Conservation (phyloP, 2,888 invertebrate species). For the Pheosia tremula region DNA sequence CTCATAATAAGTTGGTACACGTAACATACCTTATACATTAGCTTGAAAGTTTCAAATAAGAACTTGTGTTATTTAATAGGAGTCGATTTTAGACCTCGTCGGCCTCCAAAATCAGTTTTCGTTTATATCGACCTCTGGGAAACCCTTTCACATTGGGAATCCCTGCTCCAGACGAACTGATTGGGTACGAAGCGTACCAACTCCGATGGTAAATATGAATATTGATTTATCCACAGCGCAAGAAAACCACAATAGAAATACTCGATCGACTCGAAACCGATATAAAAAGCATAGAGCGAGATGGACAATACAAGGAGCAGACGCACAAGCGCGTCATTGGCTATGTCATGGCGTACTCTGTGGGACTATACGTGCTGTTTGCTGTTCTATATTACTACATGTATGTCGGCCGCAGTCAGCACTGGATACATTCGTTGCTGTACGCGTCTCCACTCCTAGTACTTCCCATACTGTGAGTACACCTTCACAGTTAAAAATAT, state of each 20-base stretch:
- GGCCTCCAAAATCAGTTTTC: no score
- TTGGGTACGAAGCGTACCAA: no score
- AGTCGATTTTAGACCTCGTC: no score
- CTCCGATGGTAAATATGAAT: not conserved
- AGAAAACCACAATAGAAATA: slow-evolving; percentile 75
- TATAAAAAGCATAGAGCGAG: slow-evolving; percentile 92
- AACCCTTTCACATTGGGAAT: no score
- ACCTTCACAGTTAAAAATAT: not conserved
- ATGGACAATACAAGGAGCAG: slow-evolving; percentile 91
- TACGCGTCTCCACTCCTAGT: slow-evolving; percentile 91
- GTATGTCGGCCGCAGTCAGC: slow-evolving; percentile 90
- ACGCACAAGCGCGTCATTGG: slow-evolving; percentile 92
- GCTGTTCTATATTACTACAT: slow-evolving; percentile 91
- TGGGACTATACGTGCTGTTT: slow-evolving; percentile 88
- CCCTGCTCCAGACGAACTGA: no score
- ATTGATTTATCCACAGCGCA: slow-evolving; percentile 57
- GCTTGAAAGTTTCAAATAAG: no score
- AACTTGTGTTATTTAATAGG: no score
- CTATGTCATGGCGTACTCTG: slow-evolving; percentile 88
- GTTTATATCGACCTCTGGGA: no score
- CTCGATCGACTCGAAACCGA: slow-evolving; percentile 91
- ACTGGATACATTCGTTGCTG: slow-evolving; percentile 88
- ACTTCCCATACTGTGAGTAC: slow-evolving; percentile 93
- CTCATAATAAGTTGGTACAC: no score
- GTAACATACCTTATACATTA: no score